Conservation (phyloP, 2,113 vertebrate species). For the Malurus melanocephalus region DNA sequence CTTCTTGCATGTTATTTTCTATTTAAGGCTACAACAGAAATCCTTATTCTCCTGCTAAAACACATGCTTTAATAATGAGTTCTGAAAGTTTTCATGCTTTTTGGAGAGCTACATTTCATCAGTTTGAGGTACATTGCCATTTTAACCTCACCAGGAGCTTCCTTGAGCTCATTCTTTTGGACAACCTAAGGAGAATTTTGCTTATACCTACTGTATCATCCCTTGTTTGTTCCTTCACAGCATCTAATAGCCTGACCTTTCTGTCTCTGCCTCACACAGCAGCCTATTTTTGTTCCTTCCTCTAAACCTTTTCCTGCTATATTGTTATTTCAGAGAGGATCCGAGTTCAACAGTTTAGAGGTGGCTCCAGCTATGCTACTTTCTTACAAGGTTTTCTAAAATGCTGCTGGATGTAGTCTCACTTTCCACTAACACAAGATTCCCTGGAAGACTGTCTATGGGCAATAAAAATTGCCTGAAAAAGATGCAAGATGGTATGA, state of each 20-base stretch:
- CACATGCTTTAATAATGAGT: neutral
- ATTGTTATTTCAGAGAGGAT: neutral
- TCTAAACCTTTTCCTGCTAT: neutral
- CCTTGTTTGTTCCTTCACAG: slow-evolving; percentile 17
- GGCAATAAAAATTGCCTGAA: neutral
- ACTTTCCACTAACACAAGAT: neutral
- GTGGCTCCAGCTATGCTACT: neutral
- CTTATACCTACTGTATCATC: neutral
- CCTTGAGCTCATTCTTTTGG: neutral
- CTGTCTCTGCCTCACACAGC: neutral
- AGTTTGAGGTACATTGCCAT: neutral
- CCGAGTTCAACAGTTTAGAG: neutral
- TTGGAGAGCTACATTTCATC: neutral
- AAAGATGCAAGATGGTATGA: neutral
- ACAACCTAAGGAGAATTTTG: slow-evolving; percentile 16
- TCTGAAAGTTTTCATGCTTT: neutral
- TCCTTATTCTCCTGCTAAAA: neutral
- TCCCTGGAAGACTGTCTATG: neutral
- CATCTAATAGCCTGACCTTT: slow-evolving; percentile 26
- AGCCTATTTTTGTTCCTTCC: slow-evolving; percentile 2
- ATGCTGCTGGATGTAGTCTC: neutral
- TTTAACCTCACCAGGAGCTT: slow-evolving; percentile 13
- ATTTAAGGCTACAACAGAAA: neutral
- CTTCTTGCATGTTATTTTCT: neutral
- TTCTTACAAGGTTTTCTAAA: neutral